Evolutionary conservation across 2,888 invertebrate species (phyloP), one percentile per base, ranked within the genome.

Genomic region (Meiosimyza decipiens): DNA sequence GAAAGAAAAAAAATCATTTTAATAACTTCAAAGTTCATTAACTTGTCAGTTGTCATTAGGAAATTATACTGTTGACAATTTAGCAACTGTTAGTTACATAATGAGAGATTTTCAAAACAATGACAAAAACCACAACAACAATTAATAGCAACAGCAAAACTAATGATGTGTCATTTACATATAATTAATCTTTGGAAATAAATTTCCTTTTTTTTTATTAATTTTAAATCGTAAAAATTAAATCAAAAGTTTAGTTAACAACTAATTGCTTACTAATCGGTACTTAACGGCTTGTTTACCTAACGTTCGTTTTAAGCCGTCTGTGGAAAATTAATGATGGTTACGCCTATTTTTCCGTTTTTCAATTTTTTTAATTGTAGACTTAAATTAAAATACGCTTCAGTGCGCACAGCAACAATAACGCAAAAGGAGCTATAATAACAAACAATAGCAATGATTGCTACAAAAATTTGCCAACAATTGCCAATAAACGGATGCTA

Each of bases 401-500:
- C 64, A 64, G 11, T 50, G 64, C 50, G 22, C 50, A 22, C 64
- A 40, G 16, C 55, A 54, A 50, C 16, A 62, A 52, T 6, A 70
- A 62, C 22, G 52, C 33, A 16, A 62, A 70, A 13, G 18, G 50
- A 22, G 51, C 54, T 55, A 71, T 33, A 49, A n/a, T 12, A 49
- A 57, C 57, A 49, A 16, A 40, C 47, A 40, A 5, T 40, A 40
- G 40, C 40, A 40, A 40, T 40, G 9, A 40, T 40, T 40, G 40
- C 40, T 40, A 40, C 40, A 40, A 40, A 40, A 40, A 40, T 40
- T 40, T 9, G 9, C 40, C 40, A 40, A 13, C 40, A 51, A 47
- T 65, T 65, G 65, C 52, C 52, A 66, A 66, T 63, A 54, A 66
- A 66, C 54, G 40, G 66, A 66, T 68, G 57, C 68, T 13, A 71